A percentile compares a stretch with the other conserved stretches of the same genome.
phyloP scores from a whole-genome alignment of 1,140 invertebrate genomes.

The Drosophila setifemur region DNA sequence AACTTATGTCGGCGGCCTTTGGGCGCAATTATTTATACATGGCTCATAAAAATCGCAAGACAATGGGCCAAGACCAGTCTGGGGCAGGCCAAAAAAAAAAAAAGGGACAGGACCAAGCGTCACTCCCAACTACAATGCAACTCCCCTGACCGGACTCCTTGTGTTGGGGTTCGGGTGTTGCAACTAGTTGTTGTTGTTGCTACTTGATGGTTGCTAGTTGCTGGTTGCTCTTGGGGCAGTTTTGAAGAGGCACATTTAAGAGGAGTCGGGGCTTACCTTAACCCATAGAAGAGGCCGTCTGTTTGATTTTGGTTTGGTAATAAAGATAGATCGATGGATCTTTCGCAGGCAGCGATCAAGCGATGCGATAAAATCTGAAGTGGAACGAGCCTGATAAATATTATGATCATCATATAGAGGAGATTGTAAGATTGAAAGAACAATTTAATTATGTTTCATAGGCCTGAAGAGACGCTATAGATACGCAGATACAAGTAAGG shows the following conservation, averaged over 20 bases:
- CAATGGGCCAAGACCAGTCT: constrained; percentile 57
- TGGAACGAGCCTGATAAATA: constrained; percentile 22
- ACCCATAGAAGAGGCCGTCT: constrained; percentile 35
- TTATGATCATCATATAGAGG: not conserved
- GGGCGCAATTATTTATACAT: constrained; percentile 81
- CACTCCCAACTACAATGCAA: constrained; percentile 50
- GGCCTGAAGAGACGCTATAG: too few species aligned
- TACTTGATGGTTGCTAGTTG: too few species aligned
- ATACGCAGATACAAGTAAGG: not conserved
- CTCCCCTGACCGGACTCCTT: constrained; percentile 36
- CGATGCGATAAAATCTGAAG: constrained; percentile 9
- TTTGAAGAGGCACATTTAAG: too few species aligned
- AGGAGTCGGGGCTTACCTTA: constrained; percentile 11
- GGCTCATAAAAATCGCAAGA: constrained; percentile 80
- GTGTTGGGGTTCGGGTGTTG: constrained; percentile 38
- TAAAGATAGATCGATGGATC: constrained; percentile 50
- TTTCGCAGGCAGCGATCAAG: constrained; percentile 25
- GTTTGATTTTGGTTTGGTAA: constrained; percentile 46
- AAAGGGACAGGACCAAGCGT: not conserved
- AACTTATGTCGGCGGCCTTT: constrained; percentile 80
- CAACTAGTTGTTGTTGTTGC: constrained; percentile 32
- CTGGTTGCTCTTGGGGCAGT: constrained; percentile 43
- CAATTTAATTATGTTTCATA: constrained; percentile 33
- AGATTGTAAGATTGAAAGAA: not conserved
- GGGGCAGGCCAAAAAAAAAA: constrained; percentile 10